phyloP scores from a whole-genome alignment of 2,888 invertebrate genomes.

The Agonum fuliginosum region DNA sequence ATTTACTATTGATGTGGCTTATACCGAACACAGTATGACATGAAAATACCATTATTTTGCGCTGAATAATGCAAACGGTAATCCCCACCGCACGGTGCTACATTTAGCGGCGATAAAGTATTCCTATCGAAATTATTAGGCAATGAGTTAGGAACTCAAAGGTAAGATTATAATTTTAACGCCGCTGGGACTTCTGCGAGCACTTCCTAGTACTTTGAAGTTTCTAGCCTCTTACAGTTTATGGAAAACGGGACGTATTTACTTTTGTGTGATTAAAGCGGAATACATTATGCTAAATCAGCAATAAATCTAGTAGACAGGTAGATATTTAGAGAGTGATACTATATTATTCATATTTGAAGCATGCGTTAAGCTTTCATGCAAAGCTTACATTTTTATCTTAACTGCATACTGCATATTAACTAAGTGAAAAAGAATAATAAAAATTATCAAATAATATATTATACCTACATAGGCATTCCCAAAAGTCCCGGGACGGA shows the following conservation, averaged over 20 bases:
- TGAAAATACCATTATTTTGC: constrained; percentile 45
- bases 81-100: not conserved
- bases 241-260: not conserved
- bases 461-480: too few species aligned
- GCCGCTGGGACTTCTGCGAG: not conserved
- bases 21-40: constrained; percentile 11
- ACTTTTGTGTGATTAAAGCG: constrained; percentile 1
- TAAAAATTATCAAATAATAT: too few species aligned
- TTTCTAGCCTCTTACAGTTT: not conserved
- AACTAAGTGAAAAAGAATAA: not conserved
- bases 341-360: not conserved
- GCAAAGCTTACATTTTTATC: too few species aligned
- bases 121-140: constrained; percentile 36
- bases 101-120: constrained; percentile 29
- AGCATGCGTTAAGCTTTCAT: too few species aligned
- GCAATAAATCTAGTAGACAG: not conserved
- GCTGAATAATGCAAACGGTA: constrained; percentile 23
- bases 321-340: not conserved
- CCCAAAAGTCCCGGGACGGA: too few species aligned
- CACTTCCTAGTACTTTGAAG: not conserved
- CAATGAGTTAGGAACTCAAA: not conserved
- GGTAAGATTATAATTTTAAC: not conserved
- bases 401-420: too few species aligned
- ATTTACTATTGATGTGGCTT: constrained; percentile 37
- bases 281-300: not conserved